A percentile compares a stretch with the other conserved stretches of the same genome.
These are phyloP conservation scores for Copidosoma floridanum DNA, from an alignment of 1,140 invertebrate species.

Conservation along the genomic window DNA sequence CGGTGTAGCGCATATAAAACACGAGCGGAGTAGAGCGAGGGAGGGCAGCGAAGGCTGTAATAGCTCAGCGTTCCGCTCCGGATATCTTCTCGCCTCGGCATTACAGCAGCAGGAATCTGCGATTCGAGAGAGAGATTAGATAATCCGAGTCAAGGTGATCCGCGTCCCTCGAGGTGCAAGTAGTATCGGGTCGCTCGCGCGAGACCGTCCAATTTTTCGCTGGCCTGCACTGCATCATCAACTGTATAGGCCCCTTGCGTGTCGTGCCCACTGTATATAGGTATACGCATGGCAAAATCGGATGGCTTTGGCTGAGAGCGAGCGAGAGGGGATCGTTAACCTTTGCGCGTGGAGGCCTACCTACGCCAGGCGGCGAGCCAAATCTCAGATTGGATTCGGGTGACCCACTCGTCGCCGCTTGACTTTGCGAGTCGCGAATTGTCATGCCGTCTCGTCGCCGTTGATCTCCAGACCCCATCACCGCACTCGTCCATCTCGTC, in stretches of 20 bases:
- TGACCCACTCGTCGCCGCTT: constrained; percentile 37
- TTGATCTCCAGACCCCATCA: no score
- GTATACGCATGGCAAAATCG: no score
- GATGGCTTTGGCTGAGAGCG: no score
- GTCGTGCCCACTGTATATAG: no score
- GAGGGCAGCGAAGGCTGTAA: no score
- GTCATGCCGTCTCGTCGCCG: no score
- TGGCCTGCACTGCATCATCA: no score
- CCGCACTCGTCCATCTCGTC: no score
- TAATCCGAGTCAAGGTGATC: constrained; percentile 23
- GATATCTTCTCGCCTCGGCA: no score
- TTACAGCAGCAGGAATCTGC: neutral
- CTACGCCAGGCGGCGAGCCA: constrained; percentile 45
- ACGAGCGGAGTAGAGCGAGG: no score
- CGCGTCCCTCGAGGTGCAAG: neutral
- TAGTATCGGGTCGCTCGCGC: neutral
- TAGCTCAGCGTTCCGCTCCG: neutral
- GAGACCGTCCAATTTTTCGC: constrained; percentile 26
- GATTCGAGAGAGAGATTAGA: neutral
- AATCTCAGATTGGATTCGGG: constrained; percentile 45
- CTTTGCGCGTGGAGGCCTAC: constrained; percentile 37
- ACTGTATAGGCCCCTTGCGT: no score
- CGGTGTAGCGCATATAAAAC: no score
- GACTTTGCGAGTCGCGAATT: constrained; percentile 31
- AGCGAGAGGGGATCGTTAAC: constrained; percentile 47